These are phyloP conservation scores for Chrysemys picta DNA, from an alignment of 2,113 vertebrate species.

Conservation along the genomic window DNA sequence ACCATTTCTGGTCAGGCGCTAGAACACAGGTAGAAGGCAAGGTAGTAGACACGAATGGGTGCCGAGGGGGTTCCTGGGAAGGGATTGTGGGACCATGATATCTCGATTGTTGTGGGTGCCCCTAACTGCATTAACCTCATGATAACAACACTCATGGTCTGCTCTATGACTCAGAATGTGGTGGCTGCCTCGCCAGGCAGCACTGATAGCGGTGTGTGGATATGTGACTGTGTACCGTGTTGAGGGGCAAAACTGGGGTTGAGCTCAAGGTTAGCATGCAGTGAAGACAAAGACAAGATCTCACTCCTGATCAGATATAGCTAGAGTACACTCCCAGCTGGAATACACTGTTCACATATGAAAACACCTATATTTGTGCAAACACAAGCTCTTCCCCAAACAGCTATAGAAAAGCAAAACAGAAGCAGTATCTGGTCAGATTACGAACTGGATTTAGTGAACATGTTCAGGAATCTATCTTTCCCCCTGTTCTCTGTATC, in stretches of 20 bases:
- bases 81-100: not conserved
- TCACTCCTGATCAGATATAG: not conserved
- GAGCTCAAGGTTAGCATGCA: not conserved
- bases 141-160: not conserved
- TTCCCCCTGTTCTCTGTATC: not conserved
- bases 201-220: not conserved
- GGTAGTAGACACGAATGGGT: not conserved
- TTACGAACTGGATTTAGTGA: not conserved
- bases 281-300: not conserved
- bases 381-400: not conserved
- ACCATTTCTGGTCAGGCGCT: not conserved
- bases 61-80: not conserved
- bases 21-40: not conserved
- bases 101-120: not conserved
- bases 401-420: not conserved
- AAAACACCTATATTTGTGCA: not conserved
- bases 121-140: not conserved
- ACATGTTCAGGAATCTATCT: rapidly evolving
- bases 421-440: not conserved
- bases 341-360: not conserved
- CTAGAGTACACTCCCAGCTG: not conserved
- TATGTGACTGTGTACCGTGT: not conserved
- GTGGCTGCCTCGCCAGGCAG: not conserved
- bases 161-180: not conserved
- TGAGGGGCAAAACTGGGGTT: not conserved